phyloP scores from a whole-genome alignment of 2,797 vertebrate species.

The Notolepis coatsorum region DNA sequence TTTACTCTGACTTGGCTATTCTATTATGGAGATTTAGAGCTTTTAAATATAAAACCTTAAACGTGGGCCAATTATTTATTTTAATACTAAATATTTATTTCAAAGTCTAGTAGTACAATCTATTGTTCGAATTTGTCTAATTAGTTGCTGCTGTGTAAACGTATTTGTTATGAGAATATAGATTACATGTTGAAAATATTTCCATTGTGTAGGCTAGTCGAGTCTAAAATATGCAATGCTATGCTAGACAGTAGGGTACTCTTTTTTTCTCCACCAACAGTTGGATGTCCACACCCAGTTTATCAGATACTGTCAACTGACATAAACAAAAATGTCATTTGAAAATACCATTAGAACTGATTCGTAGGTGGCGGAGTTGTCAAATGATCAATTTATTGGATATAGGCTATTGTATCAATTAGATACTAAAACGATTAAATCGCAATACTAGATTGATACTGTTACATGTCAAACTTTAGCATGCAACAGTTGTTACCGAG shows the following conservation, averaged over 20 bases:
- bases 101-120: too few species aligned
- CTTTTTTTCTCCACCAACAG: constrained; percentile 38
- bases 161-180: too few species aligned
- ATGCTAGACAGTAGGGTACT: too few species aligned
- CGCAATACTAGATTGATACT: not conserved
- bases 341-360: not conserved
- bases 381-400: not conserved
- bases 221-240: constrained; percentile 33
- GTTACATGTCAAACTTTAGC: constrained; percentile 69
- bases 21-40: constrained; percentile 7
- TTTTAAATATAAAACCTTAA: too few species aligned
- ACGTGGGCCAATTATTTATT: too few species aligned
- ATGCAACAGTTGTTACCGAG: constrained; percentile 72
- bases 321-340: constrained; percentile 33
- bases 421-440: not conserved
- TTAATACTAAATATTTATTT: too few species aligned
- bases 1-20: not conserved
- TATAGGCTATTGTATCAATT: not conserved
- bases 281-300: constrained; percentile 75
- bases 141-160: too few species aligned
- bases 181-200: not conserved
- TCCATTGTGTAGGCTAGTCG: not conserved
- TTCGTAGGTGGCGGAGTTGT: not conserved
- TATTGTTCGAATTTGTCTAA: too few species aligned
- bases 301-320: constrained; percentile 48